phyloP scores from a whole-genome alignment of 1,140 invertebrate genomes.

The Calosoma granatense region DNA sequence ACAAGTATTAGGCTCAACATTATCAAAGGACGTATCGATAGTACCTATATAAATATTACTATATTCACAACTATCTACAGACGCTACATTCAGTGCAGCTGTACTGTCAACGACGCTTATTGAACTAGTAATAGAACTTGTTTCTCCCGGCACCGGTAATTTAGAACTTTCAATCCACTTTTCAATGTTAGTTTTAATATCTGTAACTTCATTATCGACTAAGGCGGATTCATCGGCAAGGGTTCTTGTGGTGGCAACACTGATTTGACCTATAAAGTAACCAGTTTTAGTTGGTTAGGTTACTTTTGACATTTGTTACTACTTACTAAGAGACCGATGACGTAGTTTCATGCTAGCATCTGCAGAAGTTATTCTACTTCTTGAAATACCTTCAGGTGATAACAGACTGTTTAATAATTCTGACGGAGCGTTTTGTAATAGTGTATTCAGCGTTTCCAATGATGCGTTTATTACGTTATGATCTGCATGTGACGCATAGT shows the following conservation, averaged over 20 bases:
- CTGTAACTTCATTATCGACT: conserved; percentile 26
- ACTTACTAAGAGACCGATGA: conserved; percentile 41
- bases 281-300: conserved; percentile 1
- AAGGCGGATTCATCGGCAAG: conserved; percentile 29
- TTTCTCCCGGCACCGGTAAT: conserved; percentile 24
- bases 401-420: conserved; percentile 48
- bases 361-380: conserved; percentile 33
- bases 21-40: conserved; percentile 19
- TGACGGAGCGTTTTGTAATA: conserved; percentile 56
- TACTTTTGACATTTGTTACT: neutral
- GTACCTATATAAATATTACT: conserved; percentile 18
- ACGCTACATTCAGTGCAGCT: neutral
- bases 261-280: conserved; percentile 30
- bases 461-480: conserved; percentile 79
- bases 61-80: conserved; percentile 10
- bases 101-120: neutral
- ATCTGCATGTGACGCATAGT: conserved; percentile 56
- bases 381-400: conserved; percentile 43
- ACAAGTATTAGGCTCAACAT: conserved; percentile 19
- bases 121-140: conserved; percentile 1
- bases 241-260: conserved; percentile 30
- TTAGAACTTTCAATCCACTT: conserved; percentile 32
- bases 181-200: conserved; percentile 27
- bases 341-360: conserved; percentile 32
- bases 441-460: conserved; percentile 66